Percentiles rank a stretch among this genome's conserved stretches.
phyloP scores from a whole-genome alignment of 2,888 invertebrate species.

The Odontothrips loti region DNA sequence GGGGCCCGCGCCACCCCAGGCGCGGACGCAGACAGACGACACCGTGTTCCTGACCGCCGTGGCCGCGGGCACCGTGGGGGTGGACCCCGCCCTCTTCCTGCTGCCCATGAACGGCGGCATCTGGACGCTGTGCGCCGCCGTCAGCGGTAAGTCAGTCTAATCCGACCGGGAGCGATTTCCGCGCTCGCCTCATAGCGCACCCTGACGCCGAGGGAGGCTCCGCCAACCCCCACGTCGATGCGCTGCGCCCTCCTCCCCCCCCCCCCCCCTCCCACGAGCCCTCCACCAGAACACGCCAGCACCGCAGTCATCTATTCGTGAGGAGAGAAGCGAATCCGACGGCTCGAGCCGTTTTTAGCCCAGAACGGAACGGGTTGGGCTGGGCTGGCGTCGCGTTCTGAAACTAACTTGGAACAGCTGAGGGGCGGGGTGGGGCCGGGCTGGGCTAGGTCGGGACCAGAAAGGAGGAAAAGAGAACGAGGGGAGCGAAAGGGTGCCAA shows the following conservation, averaged over 20 bases:
- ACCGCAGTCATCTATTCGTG: conserved; percentile 10
- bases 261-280: neutral
- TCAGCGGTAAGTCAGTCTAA: conserved; percentile 59
- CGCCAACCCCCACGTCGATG: neutral
- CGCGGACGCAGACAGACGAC: conserved; percentile 27
- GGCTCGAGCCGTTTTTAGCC: neutral
- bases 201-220: neutral
- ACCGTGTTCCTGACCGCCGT: conserved; percentile 16
- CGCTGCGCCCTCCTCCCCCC: neutral
- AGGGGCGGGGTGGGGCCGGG: neutral
- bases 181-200: neutral
- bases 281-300: neutral
- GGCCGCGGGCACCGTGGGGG: conserved; percentile 35
- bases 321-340: neutral
- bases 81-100: conserved; percentile 56
- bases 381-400: no score
- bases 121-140: conserved; percentile 80
- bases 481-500: neutral
- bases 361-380: neutral
- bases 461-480: neutral
- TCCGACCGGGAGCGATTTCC: no score
- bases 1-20: neutral
- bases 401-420: no score
- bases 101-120: conserved; percentile 88
- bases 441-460: neutral